Evolutionary conservation across 92 coral and sea anemone species (phyloP), one percentile per base, ranked within the genome.

Genomic region (Virgularia gustaviana): DNA sequence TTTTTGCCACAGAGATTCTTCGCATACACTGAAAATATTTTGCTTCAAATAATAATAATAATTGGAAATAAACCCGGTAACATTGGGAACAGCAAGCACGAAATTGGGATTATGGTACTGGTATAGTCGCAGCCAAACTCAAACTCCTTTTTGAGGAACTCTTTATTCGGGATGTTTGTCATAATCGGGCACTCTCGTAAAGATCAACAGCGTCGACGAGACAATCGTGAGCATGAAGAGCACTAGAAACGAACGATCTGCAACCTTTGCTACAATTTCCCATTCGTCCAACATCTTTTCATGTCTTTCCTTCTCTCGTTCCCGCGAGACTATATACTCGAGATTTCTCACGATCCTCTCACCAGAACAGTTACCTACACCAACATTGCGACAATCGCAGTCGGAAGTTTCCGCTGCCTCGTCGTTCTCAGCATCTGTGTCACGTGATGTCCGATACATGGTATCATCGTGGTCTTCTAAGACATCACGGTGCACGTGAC

Each of bases 221-320:
- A 89, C 83, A 74, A 91, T 95, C 1, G 97, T 91, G 56, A 89
- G 87, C 49, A 91, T 78, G 53, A 91, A 91, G 22, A 91, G 76
- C 23, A 89, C 37, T 47, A 91, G 80, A 49, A 91, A 91, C 30
- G 87, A 84, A 57, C 97, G 75, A 82, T 91, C 97, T 49, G 90
- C 85, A 28, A 91, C 97, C 85, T 89, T 91, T 22, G 97, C 97
- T 51, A 91, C 96, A 13, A 85, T 78, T 65, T 91, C 97, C 97
- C 97, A 91, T 42, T 91, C 97, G 41, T 91, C 97, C 45, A 89
- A 79, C 44, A 84, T 65, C 20, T 72, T 84, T 34, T 91, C 97
- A n/a, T 78, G 84, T 74, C 83, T 91, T 55, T 91, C 96, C 65
- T 89, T 88, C 49, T 89, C 97, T 33, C 74, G 76, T 9, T 90